Evolutionary conservation across 2,888 invertebrate species (phyloP).

Genomic region (Athripsodes cinereus): DNA sequence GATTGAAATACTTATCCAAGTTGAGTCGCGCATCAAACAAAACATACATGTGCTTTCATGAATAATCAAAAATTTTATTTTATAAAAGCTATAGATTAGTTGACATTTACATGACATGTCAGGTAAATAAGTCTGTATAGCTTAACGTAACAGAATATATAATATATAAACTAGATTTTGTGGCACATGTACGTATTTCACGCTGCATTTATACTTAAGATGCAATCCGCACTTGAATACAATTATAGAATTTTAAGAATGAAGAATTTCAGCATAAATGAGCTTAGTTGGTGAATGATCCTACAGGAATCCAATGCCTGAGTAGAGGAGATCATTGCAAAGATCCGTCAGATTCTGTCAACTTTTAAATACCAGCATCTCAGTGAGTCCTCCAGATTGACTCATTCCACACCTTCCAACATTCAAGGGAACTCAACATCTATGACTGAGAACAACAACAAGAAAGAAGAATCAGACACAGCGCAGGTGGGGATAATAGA

Average conservation of each 20-base stretch:
- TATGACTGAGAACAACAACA: slow-evolving; percentile 31
- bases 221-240: slow-evolving; percentile 1
- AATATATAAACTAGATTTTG: no score
- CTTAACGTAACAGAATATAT: no score
- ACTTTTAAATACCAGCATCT: slow-evolving; percentile 65
- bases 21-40: no score
- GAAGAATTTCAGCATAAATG: slow-evolving; percentile 28
- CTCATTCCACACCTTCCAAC: slow-evolving; percentile 42
- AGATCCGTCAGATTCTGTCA: slow-evolving; percentile 72
- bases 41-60: no score
- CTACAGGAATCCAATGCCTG: slow-evolving; percentile 81
- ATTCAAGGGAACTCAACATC: slow-evolving; percentile 28
- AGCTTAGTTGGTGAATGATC: slow-evolving; percentile 27
- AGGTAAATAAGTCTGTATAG: no score
- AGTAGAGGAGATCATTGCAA: slow-evolving; percentile 83
- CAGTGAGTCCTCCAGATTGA: slow-evolving; percentile 45
- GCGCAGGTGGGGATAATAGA: slow-evolving; percentile 22
- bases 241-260: slow-evolving; percentile 19
- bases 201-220: no score
- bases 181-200: no score
- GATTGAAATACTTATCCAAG: no score
- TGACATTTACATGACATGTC: no score
- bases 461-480: slow-evolving; percentile 31
- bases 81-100: no score
- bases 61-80: no score